These are phyloP conservation scores for Calliphora vicina DNA, from an alignment of 1,140 invertebrate species.

Conservation along the genomic window DNA sequence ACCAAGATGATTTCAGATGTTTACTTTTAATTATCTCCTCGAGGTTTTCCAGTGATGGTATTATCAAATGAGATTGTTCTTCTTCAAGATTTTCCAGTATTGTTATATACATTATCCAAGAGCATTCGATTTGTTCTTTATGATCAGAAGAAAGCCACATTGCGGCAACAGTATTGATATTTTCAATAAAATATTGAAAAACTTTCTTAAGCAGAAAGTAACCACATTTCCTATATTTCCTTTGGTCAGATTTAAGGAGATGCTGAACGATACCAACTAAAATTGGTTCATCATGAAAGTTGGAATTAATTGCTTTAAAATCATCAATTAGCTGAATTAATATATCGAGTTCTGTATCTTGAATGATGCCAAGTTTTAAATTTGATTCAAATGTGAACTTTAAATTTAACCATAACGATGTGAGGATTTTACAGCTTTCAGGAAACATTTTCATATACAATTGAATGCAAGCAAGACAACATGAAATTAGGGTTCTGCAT, in stretches of 20 bases:
- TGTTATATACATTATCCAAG: slow-evolving; percentile 49
- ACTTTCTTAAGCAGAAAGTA: slow-evolving; percentile 51
- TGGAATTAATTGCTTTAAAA: not conserved
- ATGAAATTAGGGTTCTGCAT: slow-evolving; percentile 45
- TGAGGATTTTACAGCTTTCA: slow-evolving; percentile 41
- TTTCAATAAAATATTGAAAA: not conserved
- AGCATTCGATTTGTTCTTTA: slow-evolving; percentile 37
- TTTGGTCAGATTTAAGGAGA: slow-evolving; percentile 42
- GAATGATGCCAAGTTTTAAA: not conserved
- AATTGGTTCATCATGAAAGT: not conserved
- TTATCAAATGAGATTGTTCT: slow-evolving; percentile 69
- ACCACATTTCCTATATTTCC: slow-evolving; percentile 47
- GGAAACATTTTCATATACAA: slow-evolving; percentile 47
- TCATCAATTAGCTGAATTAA: slow-evolving; percentile 38
- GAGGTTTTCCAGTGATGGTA: slow-evolving; percentile 62
- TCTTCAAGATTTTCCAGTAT: slow-evolving; percentile 70
- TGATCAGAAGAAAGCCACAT: not conserved
- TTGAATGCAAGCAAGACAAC: slow-evolving; percentile 51
- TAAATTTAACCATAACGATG: slow-evolving; percentile 47
- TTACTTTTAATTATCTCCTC: not conserved
- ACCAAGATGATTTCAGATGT: slow-evolving; percentile 52
- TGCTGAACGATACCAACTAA: not conserved
- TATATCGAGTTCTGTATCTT: not conserved
- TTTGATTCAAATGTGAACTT: slow-evolving; percentile 38
- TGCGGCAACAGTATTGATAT: not conserved